Conservation (phyloP, 1,140 invertebrate genomes). For the Luehdorfia chinensis region DNA sequence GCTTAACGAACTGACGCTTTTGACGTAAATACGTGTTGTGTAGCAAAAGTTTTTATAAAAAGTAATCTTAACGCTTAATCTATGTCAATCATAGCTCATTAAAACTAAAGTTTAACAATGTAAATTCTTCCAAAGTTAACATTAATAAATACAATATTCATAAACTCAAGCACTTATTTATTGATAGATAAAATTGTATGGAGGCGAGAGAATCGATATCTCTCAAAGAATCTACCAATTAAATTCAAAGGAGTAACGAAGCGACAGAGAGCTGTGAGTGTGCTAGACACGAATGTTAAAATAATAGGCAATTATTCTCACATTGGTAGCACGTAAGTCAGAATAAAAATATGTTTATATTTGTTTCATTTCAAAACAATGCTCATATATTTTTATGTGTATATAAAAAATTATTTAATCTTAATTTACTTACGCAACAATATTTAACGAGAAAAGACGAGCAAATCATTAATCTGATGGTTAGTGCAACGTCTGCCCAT, state of each 20-base stretch:
- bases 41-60: no score
- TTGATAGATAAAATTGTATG: constrained; percentile 18
- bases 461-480: no score
- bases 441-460: no score
- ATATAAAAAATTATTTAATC: no score
- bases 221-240: constrained; percentile 61
- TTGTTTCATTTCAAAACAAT: no score
- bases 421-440: no score
- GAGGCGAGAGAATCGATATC: constrained; percentile 52
- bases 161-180: constrained; percentile 18
- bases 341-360: no score
- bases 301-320: not conserved
- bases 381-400: no score
- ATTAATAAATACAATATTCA: constrained; percentile 2
- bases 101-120: constrained; percentile 1
- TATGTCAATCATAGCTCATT: constrained; percentile 1
- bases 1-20: no score
- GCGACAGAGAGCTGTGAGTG: constrained; percentile 16
- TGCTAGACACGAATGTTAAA: not conserved
- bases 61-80: not conserved
- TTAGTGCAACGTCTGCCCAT: no score
- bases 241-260: constrained; percentile 53
- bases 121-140: not conserved
- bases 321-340: no score
- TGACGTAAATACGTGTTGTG: no score